Percentiles rank a stretch among this genome's conserved stretches.
Conservation (phyloP, 2,113 vertebrate genomes). For the Calidris pygmaea region DNA sequence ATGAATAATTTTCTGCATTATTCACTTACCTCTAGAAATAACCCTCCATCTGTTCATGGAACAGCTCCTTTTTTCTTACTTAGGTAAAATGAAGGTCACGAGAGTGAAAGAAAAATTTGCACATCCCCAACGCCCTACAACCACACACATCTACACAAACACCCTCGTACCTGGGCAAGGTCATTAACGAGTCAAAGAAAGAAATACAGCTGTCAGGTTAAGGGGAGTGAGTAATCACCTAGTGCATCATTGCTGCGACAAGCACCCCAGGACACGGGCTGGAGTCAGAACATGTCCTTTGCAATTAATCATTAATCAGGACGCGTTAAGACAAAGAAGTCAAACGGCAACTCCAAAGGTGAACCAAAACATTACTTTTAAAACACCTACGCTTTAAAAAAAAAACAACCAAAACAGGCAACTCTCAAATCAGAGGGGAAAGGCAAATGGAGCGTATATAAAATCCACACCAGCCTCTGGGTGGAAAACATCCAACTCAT, state of each 20-base stretch:
- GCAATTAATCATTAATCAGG: slow-evolving; percentile 54
- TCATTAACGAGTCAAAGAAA: neutral
- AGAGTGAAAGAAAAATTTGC: neutral
- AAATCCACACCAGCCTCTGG: neutral
- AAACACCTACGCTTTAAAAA: neutral
- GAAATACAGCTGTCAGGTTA: slow-evolving; percentile 65
- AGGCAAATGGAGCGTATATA: neutral
- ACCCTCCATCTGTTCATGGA: slow-evolving; percentile 24
- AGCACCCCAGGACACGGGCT: slow-evolving; percentile 54
- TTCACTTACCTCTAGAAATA: slow-evolving; percentile 51
- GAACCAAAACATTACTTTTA: neutral
- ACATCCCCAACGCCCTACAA: neutral
- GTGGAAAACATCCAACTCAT: neutral
- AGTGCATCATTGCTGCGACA: slow-evolving; percentile 58
- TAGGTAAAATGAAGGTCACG: neutral
- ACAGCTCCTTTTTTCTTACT: neutral
- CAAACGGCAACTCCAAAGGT: slow-evolving; percentile 32
- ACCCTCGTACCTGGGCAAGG: slow-evolving; percentile 21
- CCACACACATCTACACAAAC: neutral
- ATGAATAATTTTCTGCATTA: slow-evolving; percentile 38
- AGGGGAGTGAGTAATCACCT: slow-evolving; percentile 48
- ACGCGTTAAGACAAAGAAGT: neutral
- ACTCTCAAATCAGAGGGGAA: neutral
- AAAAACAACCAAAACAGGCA: neutral
- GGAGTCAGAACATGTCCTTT: slow-evolving; percentile 44